These are phyloP conservation scores for Pelecanoides urinatrix DNA, from an alignment of 2,113 vertebrate species.

Conservation along the genomic window DNA sequence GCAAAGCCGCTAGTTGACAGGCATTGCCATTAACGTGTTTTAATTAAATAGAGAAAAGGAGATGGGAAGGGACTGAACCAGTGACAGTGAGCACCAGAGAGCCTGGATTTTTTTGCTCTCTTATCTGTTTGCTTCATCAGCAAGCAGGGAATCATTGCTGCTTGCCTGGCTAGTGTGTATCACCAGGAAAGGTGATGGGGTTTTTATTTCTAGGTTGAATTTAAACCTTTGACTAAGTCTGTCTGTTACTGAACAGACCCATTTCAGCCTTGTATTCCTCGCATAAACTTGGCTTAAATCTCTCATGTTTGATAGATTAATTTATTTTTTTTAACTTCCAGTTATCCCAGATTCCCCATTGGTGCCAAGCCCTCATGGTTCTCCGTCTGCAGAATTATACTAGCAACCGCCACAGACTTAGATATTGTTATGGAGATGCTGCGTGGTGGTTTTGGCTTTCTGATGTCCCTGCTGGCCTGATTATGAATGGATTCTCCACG, in stretches of 20 bases:
- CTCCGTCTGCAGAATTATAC: conserved; percentile 41
- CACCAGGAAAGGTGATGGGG: not conserved
- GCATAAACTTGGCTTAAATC: not conserved
- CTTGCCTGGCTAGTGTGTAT: rapidly evolving
- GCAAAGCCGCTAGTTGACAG: not conserved
- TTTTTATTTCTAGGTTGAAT: not conserved
- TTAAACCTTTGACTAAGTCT: not conserved
- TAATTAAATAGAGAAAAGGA: not conserved
- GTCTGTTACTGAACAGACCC: not conserved
- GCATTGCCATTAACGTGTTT: not conserved
- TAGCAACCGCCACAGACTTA: conserved; percentile 25
- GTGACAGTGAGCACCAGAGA: not conserved
- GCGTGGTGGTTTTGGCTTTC: not conserved
- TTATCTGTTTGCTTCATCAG: not conserved
- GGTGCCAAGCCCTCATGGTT: not conserved
- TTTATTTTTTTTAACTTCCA: not conserved
- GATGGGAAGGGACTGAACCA: not conserved
- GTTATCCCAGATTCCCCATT: not conserved
- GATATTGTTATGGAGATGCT: conserved; percentile 65
- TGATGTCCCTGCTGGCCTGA: conserved; percentile 48
- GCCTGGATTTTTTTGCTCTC: not conserved
- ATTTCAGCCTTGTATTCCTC: not conserved
- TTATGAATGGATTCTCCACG: conserved; percentile 45
- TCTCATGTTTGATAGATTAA: not conserved
- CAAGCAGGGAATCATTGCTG: not conserved